phyloP scores from a whole-genome alignment of 2,888 invertebrate genomes.

The Ecdyonurus torrentis region DNA sequence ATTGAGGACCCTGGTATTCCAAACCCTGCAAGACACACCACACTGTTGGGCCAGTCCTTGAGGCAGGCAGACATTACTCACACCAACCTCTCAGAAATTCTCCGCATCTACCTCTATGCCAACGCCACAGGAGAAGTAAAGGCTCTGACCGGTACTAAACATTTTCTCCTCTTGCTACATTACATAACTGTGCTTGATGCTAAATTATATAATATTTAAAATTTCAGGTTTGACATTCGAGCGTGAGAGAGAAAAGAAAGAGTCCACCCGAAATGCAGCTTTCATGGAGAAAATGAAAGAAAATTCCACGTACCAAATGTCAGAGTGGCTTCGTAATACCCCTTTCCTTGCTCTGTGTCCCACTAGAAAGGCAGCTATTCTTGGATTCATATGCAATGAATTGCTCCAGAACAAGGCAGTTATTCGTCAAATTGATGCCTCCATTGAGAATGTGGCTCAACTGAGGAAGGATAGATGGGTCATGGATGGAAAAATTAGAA shows the following conservation, averaged over 20 bases:
- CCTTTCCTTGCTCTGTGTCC: conserved; percentile 76
- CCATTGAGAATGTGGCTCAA: conserved; percentile 71
- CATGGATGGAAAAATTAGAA: conserved; percentile 81
- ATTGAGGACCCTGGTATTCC: conserved; percentile 89
- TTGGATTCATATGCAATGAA: conserved; percentile 89
- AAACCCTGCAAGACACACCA: conserved; percentile 76
- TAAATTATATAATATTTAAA: too few relatives aligned
- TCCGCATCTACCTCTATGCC: conserved; percentile 80
- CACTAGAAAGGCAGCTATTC: conserved; percentile 70
- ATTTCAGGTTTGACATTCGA: conserved; percentile 56
- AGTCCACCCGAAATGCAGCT: conserved; percentile 66
- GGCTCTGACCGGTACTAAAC: conserved; percentile 55
- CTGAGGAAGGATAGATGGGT: conserved; percentile 82
- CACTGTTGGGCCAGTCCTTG: conserved; percentile 77
- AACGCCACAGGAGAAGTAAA: conserved; percentile 77
- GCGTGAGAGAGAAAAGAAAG: conserved; percentile 58
- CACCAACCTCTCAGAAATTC: conserved; percentile 76
- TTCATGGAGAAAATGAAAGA: conserved; percentile 63
- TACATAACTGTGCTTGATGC: too few relatives aligned
- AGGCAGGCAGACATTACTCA: conserved; percentile 80
- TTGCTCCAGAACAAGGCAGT: conserved; percentile 84
- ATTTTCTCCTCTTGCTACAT: too few relatives aligned
- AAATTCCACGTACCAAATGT: conserved; percentile 62
- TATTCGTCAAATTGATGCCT: conserved; percentile 72
- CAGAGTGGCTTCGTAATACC: conserved; percentile 60